These are phyloP conservation scores for Busseola fusca DNA, from an alignment of 2,888 invertebrate species.

Conservation along the genomic window DNA sequence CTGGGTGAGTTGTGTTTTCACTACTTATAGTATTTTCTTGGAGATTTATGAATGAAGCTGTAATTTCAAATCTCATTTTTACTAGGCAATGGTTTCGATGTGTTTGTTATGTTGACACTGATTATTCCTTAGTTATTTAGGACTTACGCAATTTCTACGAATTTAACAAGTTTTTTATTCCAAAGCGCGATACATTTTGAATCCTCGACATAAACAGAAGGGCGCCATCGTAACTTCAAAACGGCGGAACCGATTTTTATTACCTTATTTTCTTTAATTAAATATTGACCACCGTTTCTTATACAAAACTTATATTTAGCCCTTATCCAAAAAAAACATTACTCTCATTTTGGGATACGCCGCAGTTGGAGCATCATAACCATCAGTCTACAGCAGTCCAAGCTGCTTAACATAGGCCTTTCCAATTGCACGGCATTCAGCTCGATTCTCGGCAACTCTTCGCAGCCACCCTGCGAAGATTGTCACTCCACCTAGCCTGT, in stretches of 20 bases:
- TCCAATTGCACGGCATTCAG: too few relatives aligned
- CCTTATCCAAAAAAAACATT: not conserved
- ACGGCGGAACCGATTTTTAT: too few relatives aligned
- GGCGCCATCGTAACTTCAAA: too few relatives aligned
- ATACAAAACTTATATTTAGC: not conserved
- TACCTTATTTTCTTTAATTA: not conserved
- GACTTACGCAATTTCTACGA: not conserved
- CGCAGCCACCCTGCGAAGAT: not conserved
- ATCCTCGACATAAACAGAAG: too few relatives aligned
- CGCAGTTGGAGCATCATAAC: not conserved
- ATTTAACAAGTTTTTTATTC: not conserved
- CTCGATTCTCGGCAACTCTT: too few relatives aligned
- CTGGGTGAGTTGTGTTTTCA: not conserved
- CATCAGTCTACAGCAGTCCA: too few relatives aligned
- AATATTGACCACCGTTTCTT: not conserved
- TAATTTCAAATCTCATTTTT: not conserved
- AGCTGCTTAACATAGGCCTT: too few relatives aligned
- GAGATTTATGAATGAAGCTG: not conserved
- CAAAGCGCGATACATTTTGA: not conserved
- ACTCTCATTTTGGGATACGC: not conserved
- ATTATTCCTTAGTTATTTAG: not conserved
- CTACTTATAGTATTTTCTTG: not conserved
- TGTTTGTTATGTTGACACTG: not conserved
- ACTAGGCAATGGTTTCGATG: not conserved
- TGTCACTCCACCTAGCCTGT: not conserved